Evolutionary conservation across 1,140 invertebrate genomes (phyloP), one percentile per base, ranked within the genome.

Genomic region (Pteromalus puparum): DNA sequence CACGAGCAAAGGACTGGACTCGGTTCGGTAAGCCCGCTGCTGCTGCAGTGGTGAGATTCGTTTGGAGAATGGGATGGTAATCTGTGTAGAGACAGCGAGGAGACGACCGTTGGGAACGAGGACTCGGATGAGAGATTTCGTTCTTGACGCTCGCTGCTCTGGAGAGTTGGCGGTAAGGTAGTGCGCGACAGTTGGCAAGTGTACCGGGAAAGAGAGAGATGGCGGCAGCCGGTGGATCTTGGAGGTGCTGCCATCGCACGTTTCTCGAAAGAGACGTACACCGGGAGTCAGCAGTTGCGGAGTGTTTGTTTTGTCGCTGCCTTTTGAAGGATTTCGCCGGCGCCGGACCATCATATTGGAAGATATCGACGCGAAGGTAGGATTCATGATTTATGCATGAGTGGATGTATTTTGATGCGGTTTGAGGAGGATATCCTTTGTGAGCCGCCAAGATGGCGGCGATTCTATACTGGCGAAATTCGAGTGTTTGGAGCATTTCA

Each of bases 191-290:
- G 67, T 30, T n/a, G 72, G 12, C 21, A 0, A 53, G 74, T 76
- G 53, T 2, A 2, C 0, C 74, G 46, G 46, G 73, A 10, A n/a
- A 10, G n/a, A 4, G 1, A 70, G 67, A 89, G 87, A 84, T 86
- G 84, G 85, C 87, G 79, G 21, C 38, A 74, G 15, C 10, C 34
- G 67, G 3, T 38, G 26, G 3, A 1, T 18, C 6, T 28, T 65
- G 18, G 38, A n/a, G 13, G 24, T 87, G 24, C 83, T 74, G 84
- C 86, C 83, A 87, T 34, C 87, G 82, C 38, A 18, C 53, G 76
- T 61, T 34, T 24, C 18, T 53, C 48, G 48, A 5, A 53, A 0
- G 12, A 53, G 48, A 53, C 48, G 12, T 18, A 10, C 53, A 15
- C 53, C 53, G 21, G 53, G 18, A 21, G 53, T 61, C 5, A 1